Conservation (phyloP, 1,140 invertebrate species). For the Heliothis virescens region DNA sequence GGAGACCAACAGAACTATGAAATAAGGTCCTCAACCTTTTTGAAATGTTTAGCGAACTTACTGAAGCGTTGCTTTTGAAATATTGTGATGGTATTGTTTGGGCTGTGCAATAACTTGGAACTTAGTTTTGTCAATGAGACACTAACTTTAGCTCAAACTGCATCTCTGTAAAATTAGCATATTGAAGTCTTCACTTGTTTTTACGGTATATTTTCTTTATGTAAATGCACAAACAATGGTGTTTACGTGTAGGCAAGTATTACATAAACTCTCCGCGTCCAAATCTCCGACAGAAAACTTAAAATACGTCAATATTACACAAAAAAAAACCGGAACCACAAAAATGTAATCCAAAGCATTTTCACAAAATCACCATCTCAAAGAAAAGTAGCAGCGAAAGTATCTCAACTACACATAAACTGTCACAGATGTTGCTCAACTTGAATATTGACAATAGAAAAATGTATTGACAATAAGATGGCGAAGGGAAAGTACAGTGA, state of each 20-base stretch:
- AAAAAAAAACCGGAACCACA: background rate
- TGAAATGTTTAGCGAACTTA: background rate
- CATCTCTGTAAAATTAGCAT: too few relatives aligned
- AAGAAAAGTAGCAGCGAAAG: conserved; percentile 25
- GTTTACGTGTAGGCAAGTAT: too few relatives aligned
- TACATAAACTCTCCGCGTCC: too few relatives aligned
- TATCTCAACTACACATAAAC: conserved; percentile 5
- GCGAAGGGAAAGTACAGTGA: conserved; percentile 46
- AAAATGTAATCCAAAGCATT: background rate
- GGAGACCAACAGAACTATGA: conserved; percentile 1
- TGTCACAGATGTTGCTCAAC: conserved; percentile 4
- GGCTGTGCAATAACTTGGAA: conserved; percentile 2
- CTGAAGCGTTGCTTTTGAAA: conserved; percentile 18
- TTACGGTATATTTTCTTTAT: too few relatives aligned
- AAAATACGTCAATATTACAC: background rate
- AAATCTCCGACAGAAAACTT: background rate
- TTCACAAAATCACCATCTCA: background rate
- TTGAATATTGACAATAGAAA: conserved; percentile 37
- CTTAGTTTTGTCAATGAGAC: too few relatives aligned
- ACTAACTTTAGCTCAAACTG: too few relatives aligned
- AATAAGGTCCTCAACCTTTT: conserved; percentile 20
- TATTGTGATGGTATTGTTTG: conserved; percentile 1
- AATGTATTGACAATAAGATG: conserved; percentile 27
- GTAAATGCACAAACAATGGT: too few relatives aligned
- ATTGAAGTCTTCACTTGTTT: too few relatives aligned